Evolutionary conservation across 2,113 vertebrate species (phyloP).

Genomic region (Pristiophorus japonicus): DNA sequence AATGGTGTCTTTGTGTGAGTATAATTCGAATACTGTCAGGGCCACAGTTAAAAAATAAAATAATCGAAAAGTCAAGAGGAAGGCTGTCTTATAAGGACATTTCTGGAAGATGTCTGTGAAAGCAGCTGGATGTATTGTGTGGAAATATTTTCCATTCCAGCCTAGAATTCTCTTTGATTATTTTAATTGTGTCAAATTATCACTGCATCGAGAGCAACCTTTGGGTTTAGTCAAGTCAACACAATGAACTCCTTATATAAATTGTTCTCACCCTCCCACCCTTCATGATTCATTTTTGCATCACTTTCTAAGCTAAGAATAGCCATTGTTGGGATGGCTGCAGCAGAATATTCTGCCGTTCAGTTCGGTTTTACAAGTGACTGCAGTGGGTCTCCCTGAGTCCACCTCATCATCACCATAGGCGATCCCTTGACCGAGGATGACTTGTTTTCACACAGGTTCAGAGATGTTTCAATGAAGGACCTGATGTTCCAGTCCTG

Average conservation of each 20-base stretch:
- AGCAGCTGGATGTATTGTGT: background rate
- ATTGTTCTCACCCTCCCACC: constrained; percentile 22
- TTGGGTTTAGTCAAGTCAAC: constrained; percentile 16
- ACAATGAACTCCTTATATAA: background rate
- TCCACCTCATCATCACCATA: too few relatives aligned
- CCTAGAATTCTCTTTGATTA: background rate
- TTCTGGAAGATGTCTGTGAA: background rate
- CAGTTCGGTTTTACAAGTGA: background rate
- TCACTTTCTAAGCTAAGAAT: background rate
- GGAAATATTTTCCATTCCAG: background rate
- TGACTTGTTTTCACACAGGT: too few relatives aligned
- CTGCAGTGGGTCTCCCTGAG: background rate
- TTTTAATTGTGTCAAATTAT: constrained; percentile 15
- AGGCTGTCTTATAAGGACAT: background rate
- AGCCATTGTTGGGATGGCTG: background rate
- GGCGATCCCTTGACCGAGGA: too few relatives aligned
- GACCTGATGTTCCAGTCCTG: too few relatives aligned
- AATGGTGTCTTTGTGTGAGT: background rate
- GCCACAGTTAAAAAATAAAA: background rate
- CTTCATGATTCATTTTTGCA: constrained; percentile 4
- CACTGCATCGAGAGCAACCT: background rate
- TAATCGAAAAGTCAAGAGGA: background rate
- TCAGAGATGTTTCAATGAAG: too few relatives aligned
- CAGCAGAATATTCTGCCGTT: background rate
- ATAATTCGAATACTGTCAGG: background rate